A percentile compares a stretch with the other conserved stretches of the same genome.
Evolutionary conservation across 2,888 invertebrate genomes (phyloP).

Genomic region (Panorpa germanica): DNA sequence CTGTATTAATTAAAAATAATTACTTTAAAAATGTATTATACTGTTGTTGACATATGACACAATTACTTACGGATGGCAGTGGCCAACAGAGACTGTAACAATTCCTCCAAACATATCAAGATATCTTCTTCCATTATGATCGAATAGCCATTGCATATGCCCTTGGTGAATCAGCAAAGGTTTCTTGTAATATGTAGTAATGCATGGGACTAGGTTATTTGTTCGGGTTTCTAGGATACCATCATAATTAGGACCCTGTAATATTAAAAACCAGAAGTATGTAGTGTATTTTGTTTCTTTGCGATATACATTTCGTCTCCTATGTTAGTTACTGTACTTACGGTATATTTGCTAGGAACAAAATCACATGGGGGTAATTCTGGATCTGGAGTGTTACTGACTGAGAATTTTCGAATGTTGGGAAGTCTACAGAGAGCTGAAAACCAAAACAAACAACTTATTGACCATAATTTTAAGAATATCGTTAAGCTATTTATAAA

Average conservation of each 20-base stretch:
- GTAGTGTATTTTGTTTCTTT: no score
- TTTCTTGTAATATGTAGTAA: constrained; percentile 56
- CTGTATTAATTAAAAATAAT: constrained; percentile 29
- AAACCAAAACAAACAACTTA: no score
- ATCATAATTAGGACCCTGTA: constrained; percentile 40
- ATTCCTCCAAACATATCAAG: constrained; percentile 94
- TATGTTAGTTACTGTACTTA: no score
- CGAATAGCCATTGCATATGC: constrained; percentile 84
- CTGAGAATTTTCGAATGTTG: no score
- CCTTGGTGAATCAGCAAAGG: constrained; percentile 75
- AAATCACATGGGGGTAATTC: no score
- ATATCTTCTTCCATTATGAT: constrained; percentile 68
- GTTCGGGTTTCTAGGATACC: constrained; percentile 36
- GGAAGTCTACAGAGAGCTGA: no score
- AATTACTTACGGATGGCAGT: constrained; percentile 83
- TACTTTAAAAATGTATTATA: neutral
- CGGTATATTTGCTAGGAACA: no score
- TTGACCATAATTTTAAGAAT: no score
- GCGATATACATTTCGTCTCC: no score
- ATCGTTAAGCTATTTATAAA: no score
- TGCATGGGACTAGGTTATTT: constrained; percentile 46
- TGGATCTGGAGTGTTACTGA: no score
- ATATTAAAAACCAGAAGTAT: no score
- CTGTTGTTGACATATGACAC: constrained; percentile 1
- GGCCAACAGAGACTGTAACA: constrained; percentile 92